Base-by-base conservation (phyloP, 2,888 invertebrate genomes). In the Campoletis raptor region DNA sequence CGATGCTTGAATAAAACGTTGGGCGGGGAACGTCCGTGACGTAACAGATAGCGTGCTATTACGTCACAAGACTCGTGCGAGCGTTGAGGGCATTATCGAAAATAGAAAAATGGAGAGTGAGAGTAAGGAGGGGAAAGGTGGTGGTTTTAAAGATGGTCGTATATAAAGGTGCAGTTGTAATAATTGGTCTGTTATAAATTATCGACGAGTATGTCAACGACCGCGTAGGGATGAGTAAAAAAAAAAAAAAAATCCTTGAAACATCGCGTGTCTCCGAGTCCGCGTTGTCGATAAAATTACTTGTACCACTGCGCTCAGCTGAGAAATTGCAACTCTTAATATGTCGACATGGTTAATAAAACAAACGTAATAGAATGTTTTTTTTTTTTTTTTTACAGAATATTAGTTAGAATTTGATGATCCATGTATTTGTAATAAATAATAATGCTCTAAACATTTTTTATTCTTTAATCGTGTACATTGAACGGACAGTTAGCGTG, bases 41-140 rank as follows among this genome's bases (percentile, higher is more conserved):
- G 87, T 85, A 87, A 87, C 85, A 66, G 85, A 85, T 85, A 82
- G 85, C 85, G 82, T 85, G 81, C 66, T 70, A 85, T 87, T 87
- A 87, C 87, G 85, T 87, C 87, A 87, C 87, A 79, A 72, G 73
- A 45, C 61, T 81, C 67, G 67, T 73, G 52, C 61, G 52, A 37
- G 74, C 24, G 37, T 36, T 52, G 61, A 40, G 73, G 40, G 79
- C 18, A 67, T 48, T 8, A 66, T 57, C 5, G 24, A 30, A 57
- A 18, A 24, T 9, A 66, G 40, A 40, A 7, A n/a, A 30, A 7
- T 45, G 10, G 21, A 18, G 30, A 3, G 37, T 9, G 52, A 18
- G 12, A 40, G 48, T 21, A 9, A 45, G 12, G 15, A 54, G 76
- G 64, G 57, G 42, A 12, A n/a, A 24, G 36, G 57, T 64, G 48